Evolutionary conservation across 2,113 vertebrate genomes (phyloP), one percentile per base, ranked within the genome.

Genomic region (Alexandromys fortis): DNA sequence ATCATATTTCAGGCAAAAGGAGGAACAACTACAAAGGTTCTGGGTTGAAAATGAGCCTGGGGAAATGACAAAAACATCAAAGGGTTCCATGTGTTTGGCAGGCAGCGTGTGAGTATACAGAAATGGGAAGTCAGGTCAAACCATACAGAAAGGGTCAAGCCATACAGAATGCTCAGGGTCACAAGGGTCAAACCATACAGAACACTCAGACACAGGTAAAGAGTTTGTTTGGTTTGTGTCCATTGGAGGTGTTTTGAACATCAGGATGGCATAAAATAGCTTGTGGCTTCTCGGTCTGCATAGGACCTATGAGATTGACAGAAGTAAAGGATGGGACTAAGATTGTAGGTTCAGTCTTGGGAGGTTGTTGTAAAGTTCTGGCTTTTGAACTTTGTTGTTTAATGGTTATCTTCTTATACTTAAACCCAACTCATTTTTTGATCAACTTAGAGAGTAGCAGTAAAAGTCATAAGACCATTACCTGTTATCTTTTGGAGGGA

Each of bases 141-240:
- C 28, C 78, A 68, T 7, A 33, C 16, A 38, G 72, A 52, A 90
- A 90, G 68, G 72, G 35, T 21, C 38, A 87, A 75, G 30, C 38
- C 21, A 70, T 30, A 45, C 0, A 49, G 22, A 67, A 13, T 3
- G 7, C 16, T 90, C 35, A 76, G 58, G 52, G 52, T n/a, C 26
- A 38, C 76, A 52, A 90, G 68, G 72, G 35, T 16, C 47, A 87
- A 75, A 35, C 49, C n/a, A 70, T 17, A 45, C 0, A 45, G 22
- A 67, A 13, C 5, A 7, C 16, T 90, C 35, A 76, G 58, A 45
- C 12, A 70, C 8, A 13, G 12, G 75, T 67, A 83, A 47, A 78
- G 75, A 82, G 16, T 92, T 73, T 82, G 5, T n/a, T n/a, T n/a
- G n/a, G 16, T 72, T 90, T 97, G 91, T 70, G 35, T 81, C 52